Base-by-base conservation (phyloP, 2,113 vertebrate genomes). In the Chloebia gouldiae region DNA sequence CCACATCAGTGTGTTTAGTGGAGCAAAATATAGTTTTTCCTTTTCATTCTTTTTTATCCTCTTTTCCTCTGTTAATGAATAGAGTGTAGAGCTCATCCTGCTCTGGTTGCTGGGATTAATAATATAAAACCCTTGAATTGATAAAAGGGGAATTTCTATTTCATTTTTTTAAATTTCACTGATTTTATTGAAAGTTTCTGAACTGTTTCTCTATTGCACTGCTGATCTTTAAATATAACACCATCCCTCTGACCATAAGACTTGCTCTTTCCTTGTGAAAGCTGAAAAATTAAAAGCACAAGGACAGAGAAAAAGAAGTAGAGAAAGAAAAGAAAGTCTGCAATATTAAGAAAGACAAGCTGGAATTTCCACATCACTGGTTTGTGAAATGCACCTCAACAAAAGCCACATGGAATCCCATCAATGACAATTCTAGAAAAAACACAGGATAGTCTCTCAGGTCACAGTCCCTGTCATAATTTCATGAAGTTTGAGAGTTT, bases 111-210 rank as follows among this genome's bases (percentile, higher is more conserved):
- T 77, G 57, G 60, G 75, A 68, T 87, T 93, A 88, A 94, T 93
- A 93, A 90, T 89, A 81, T 53, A 93, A 93, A 91, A 64, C 68
- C 79, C 64, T 77, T 45, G 76, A 68, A 17, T 4, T 19, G 10
- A 11, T 60, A 70, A 60, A 50, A 51, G 15, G 15, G 53, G 44
- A 93, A 88, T 24, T 88, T 13, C 65, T 95, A 86, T 91, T 96
- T 88, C 49, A 63, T 56, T 66, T 70, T 90, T 91, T 90, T 19
- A 85, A 93, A 89, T 83, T 96, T 95, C 68, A 72, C 45, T 96
- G 83, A 86, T 88, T 86, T 90, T 88, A 76, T 77, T 80, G 75
- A 73, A 56, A 45, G 60, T 69, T 93, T 96, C 28, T 31, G 60
- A 44, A 37, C 51, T 69, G 11, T 76, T 92, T 89, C 25, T 78